Conservation (phyloP, 2,888 invertebrate genomes). For the Limnephilus rhombicus region DNA sequence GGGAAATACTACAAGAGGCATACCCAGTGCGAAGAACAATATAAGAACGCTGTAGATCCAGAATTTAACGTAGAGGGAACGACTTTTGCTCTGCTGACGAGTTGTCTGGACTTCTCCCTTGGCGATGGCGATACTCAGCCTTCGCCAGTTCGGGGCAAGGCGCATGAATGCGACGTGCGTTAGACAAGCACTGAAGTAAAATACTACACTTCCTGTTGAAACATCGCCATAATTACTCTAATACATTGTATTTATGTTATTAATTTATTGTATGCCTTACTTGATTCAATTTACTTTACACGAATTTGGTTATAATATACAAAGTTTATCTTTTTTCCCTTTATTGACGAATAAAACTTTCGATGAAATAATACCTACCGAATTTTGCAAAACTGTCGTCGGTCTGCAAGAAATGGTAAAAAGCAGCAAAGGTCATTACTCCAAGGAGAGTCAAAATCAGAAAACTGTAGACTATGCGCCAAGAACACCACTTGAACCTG, state of each 20-base stretch:
- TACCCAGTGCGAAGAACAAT: conserved; percentile 47
- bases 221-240: neutral
- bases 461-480: conserved; percentile 59
- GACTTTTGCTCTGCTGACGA: conserved; percentile 22
- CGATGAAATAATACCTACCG: conserved; percentile 17
- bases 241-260: neutral
- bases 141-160: conserved; percentile 74
- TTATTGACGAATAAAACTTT: too few relatives aligned
- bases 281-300: too few relatives aligned
- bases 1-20: neutral
- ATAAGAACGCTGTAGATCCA: conserved; percentile 52
- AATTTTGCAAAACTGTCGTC: conserved; percentile 42
- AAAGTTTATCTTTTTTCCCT: too few relatives aligned
- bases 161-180: conserved; percentile 77
- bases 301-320: too few relatives aligned
- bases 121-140: conserved; percentile 68
- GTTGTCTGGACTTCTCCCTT: conserved; percentile 19
- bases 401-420: conserved; percentile 2
- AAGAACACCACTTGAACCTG: conserved; percentile 65
- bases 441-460: conserved; percentile 43
- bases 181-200: conserved; percentile 77
- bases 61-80: conserved; percentile 49
- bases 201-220: conserved; percentile 73
- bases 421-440: conserved; percentile 9
- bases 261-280: too few relatives aligned